These are phyloP conservation scores for Phacellophora camtschatica DNA, from an alignment of 30 jellyfish, hydroid and myxozoan species.

Conservation along the genomic window DNA sequence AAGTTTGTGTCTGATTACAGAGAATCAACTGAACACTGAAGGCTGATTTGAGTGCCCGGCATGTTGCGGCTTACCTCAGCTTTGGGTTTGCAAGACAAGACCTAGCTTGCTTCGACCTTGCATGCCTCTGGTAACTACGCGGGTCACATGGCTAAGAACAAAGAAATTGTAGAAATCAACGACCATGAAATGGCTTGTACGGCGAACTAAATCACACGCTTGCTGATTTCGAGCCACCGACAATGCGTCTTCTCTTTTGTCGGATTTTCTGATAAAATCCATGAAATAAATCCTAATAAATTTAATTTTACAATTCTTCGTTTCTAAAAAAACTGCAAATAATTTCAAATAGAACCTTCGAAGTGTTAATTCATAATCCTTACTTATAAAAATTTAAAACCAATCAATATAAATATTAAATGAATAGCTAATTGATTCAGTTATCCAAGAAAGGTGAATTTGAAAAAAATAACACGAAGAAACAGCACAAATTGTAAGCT, in stretches of 20 bases:
- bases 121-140: background rate
- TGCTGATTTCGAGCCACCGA: conserved; percentile 12
- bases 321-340: too few relatives aligned
- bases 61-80: conserved; percentile 51
- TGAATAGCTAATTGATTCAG: too few relatives aligned
- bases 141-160: background rate
- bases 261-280: background rate
- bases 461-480: too few relatives aligned
- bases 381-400: too few relatives aligned
- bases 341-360: too few relatives aligned
- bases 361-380: too few relatives aligned
- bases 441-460: too few relatives aligned
- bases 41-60: conserved; percentile 11
- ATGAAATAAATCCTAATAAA: background rate
- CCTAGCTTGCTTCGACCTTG: background rate
- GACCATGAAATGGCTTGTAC: conserved; percentile 48
- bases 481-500: too few relatives aligned
- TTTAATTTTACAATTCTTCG: background rate
- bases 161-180: background rate
- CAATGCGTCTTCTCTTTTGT: background rate
- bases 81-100: background rate
- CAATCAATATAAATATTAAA: too few relatives aligned
- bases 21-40: background rate
- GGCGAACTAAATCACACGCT: conserved; percentile 20
- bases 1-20: conserved; percentile 14